phyloP scores from a whole-genome alignment of 2,888 invertebrate genomes.

The Lepetodrilus schrolli region DNA sequence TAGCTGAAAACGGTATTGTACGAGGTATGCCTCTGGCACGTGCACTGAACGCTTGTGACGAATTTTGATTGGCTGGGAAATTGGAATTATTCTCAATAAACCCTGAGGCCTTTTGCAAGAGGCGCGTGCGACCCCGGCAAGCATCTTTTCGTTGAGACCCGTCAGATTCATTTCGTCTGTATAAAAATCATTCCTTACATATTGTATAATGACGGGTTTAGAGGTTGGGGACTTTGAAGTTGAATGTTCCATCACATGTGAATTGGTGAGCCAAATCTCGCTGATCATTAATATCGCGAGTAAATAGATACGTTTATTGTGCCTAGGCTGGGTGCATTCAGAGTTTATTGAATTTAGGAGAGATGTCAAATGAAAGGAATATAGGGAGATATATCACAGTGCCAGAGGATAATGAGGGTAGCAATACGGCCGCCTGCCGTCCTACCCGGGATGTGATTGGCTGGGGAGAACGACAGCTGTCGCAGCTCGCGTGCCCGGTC shows the following conservation, averaged over 20 bases:
- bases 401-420: slow-evolving; percentile 22
- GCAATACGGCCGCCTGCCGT: not conserved
- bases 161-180: not conserved
- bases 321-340: not conserved
- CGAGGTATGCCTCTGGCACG: slow-evolving; percentile 23
- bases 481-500: slow-evolving; percentile 60
- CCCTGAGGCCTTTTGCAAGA: not conserved
- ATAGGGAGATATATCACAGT: slow-evolving; percentile 15
- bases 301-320: slow-evolving; percentile 31
- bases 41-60: slow-evolving; percentile 2
- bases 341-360: slow-evolving; percentile 28
- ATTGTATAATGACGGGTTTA: not conserved
- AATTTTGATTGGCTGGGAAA: slow-evolving; percentile 11
- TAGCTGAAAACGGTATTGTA: not conserved
- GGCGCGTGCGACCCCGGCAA: not conserved
- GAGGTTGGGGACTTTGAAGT: not conserved
- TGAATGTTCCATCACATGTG: not conserved
- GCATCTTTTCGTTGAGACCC: not conserved
- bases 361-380: slow-evolving; percentile 25
- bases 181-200: not conserved
- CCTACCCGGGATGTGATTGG: slow-evolving; percentile 53
- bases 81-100: slow-evolving; percentile 3
- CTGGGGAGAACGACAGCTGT: slow-evolving; percentile 53
- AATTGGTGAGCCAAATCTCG: not conserved
- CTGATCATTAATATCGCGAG: slow-evolving; percentile 14